Percentiles rank a stretch among this genome's conserved stretches.
Conservation (phyloP, 1,140 invertebrate genomes). For the Dreissena rostriformis region DNA sequence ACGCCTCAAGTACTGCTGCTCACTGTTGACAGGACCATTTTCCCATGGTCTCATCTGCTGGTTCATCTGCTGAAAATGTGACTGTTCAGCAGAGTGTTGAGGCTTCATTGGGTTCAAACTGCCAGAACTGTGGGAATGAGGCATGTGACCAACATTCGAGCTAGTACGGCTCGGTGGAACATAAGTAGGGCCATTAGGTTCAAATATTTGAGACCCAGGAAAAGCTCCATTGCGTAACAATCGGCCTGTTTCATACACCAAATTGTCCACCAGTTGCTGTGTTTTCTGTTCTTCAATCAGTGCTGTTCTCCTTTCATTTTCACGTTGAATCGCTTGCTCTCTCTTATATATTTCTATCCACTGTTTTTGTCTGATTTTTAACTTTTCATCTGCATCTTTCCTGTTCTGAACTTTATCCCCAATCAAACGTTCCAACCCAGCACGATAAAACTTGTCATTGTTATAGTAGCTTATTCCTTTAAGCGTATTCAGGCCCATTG, state of each 20-base stretch:
- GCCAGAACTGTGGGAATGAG: not conserved
- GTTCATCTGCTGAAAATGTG: not conserved
- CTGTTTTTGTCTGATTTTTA: not conserved
- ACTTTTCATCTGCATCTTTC: not conserved
- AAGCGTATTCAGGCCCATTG: slow-evolving; percentile 66
- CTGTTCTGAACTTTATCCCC: not conserved
- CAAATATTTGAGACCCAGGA: too few relatives aligned
- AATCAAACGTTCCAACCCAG: not conserved
- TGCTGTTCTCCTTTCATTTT: not conserved
- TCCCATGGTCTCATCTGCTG: not conserved
- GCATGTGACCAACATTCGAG: not conserved
- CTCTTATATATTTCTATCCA: not conserved
- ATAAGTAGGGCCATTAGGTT: not conserved
- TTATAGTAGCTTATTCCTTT: slow-evolving; percentile 68
- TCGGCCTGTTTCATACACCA: not conserved
- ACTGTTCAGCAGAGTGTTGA: not conserved
- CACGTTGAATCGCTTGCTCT: not conserved
- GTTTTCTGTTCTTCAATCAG: not conserved
- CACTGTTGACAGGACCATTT: not conserved
- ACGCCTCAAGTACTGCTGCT: not conserved
- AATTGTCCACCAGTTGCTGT: not conserved
- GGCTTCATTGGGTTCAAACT: not conserved
- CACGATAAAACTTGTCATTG: slow-evolving; percentile 45
- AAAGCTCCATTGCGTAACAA: not conserved
- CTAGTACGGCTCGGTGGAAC: not conserved